Base-by-base conservation (phyloP, 2,113 vertebrate species). In the Sinocyclocheilus anophthalmus region DNA sequence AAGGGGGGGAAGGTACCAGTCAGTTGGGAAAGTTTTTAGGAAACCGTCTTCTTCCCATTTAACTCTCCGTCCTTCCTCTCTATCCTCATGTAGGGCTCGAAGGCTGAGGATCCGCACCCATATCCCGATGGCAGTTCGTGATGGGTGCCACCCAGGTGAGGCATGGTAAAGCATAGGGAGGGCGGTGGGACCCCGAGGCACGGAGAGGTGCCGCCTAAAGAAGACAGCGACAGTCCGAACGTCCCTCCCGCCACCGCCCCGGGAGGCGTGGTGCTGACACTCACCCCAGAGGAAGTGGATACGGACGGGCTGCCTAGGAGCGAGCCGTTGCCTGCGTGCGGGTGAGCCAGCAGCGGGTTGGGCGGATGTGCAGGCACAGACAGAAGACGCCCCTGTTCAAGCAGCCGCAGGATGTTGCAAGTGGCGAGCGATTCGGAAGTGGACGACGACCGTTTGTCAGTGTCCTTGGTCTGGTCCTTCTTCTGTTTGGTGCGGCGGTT, bases 401-500 rank as follows among this genome's bases (percentile, higher is more conserved):
- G 92, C 73, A 98, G 96, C 3, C 97, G 94, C 87, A 99, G 94
- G 91, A 99, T 96, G 94, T 95, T 98, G 91, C 97, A 98, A 33
- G 97, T 98, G 88, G 97, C 96, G 45, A 98, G 92, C 8, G 98
- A 97, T 90, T 98, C 96, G 0, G 97, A 97, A 0, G 92, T 92
- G 88, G 95, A 87, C 1, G 94, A 92, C 1, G 94, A 92, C 26
- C 93, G 95, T 87, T 97, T 97, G 92, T 98, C 97, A 1, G 95
- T 95, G 91, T 99, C 97, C 91, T 96, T 95, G 92, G 96, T 98
- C 93, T 97, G 98, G 93, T 99, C 97, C 90, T 99, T 99, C 93
- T 99, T 99, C 95, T 98, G 97, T 89, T 99, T 99, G 89, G 98
- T 99, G 85, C 97, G 96, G 1, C 97, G 96, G 90, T 99, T 98